phyloP scores from a whole-genome alignment of 1,140 invertebrate species.

The Ladona fulva region DNA sequence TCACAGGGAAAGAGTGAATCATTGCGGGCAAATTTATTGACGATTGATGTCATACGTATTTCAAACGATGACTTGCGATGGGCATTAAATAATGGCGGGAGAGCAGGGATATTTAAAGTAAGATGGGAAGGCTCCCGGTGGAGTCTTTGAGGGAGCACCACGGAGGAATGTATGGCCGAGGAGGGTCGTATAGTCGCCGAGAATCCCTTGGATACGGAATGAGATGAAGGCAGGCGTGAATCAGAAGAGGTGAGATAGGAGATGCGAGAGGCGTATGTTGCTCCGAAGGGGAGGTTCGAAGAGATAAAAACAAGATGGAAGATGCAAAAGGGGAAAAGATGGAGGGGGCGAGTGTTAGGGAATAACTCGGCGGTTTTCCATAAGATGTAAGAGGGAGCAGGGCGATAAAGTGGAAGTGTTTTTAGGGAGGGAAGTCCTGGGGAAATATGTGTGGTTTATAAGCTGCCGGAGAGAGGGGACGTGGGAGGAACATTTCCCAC shows the following conservation, averaged over 20 bases:
- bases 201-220: background rate
- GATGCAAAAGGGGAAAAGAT: background rate
- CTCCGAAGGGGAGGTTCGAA: background rate
- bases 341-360: background rate
- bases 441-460: no score
- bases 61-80: no score
- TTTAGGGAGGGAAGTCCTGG: background rate
- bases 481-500: no score
- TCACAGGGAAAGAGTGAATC: no score
- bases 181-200: background rate
- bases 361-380: background rate
- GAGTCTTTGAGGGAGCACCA: background rate
- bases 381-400: background rate
- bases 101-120: no score
- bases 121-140: background rate
- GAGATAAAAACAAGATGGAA: background rate
- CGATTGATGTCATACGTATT: no score
- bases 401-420: conserved; percentile 2
- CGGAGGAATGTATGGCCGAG: background rate
- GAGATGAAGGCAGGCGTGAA: background rate
- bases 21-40: no score
- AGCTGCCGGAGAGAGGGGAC: no score
- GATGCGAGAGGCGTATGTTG: background rate
- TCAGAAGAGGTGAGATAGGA: background rate
- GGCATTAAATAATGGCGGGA: no score